Percentiles rank a stretch among this genome's conserved stretches.
phyloP scores from a whole-genome alignment of 2,113 vertebrate species.

The Thalassoma bifasciatum region DNA sequence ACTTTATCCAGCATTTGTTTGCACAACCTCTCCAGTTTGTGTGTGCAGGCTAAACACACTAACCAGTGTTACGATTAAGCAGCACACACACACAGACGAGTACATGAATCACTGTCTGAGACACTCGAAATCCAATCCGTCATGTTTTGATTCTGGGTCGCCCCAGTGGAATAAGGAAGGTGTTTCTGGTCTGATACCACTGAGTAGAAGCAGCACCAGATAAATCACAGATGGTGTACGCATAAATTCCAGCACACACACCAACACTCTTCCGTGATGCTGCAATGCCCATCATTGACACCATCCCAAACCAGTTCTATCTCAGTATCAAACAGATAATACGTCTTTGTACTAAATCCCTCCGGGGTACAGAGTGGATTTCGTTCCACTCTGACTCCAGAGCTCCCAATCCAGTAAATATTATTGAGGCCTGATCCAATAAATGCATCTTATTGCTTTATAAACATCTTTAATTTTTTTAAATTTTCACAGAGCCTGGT shows the following conservation, averaged over 20 bases:
- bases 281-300: constrained; percentile 41
- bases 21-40: not conserved
- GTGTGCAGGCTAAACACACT: constrained; percentile 5
- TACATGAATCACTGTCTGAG: constrained; percentile 69
- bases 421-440: constrained; percentile 17
- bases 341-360: constrained; percentile 49
- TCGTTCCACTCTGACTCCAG: constrained; percentile 27
- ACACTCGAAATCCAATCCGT: constrained; percentile 68
- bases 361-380: constrained; percentile 32
- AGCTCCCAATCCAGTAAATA: constrained; percentile 14
- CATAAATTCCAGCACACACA: constrained; percentile 44
- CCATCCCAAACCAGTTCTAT: constrained; percentile 39
- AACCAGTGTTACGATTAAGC: constrained; percentile 21
- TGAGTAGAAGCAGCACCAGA: constrained; percentile 27
- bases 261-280: constrained; percentile 30
- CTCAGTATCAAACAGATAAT: constrained; percentile 41
- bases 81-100: constrained; percentile 20
- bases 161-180: constrained; percentile 56
- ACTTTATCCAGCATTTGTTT: constrained; percentile 22
- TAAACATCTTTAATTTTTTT: too few relatives aligned
- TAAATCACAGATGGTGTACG: constrained; percentile 54
- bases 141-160: constrained; percentile 58
- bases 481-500: too few relatives aligned
- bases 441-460: too few relatives aligned
- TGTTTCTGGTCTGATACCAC: constrained; percentile 53